Percentiles rank a stretch among this genome's conserved stretches.
phyloP scores from a whole-genome alignment of 2,888 invertebrate genomes.

The Hartigia nigra region DNA sequence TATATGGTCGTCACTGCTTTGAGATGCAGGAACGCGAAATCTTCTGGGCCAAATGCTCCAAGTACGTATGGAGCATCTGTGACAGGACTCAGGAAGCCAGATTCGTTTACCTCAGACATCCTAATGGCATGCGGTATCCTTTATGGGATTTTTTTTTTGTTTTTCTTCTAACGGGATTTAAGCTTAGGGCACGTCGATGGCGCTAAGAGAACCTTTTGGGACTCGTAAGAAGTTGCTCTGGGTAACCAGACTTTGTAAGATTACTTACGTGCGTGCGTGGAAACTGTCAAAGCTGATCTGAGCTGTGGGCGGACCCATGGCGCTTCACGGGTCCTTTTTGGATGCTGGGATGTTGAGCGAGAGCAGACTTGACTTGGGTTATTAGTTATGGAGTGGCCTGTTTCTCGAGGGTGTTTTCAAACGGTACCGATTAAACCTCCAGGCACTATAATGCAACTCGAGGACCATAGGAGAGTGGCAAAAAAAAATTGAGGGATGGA shows the following conservation, averaged over 20 bases:
- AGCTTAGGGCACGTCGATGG: neutral
- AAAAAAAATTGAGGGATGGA: too few species aligned
- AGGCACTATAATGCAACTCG: neutral
- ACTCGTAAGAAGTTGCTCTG: neutral
- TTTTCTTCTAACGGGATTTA: neutral
- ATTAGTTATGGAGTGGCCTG: neutral
- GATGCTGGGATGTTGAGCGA: neutral
- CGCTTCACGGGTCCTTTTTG: neutral
- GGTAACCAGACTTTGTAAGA: neutral
- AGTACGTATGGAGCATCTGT: neutral
- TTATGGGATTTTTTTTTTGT: neutral
- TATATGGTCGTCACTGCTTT: constrained; percentile 18
- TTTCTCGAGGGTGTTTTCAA: neutral
- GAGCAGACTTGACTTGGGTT: constrained; percentile 1
- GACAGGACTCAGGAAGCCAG: neutral
- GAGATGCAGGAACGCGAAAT: neutral
- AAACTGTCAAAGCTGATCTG: constrained; percentile 46
- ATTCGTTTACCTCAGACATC: neutral
- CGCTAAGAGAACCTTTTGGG: neutral
- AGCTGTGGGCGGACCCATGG: constrained; percentile 42
- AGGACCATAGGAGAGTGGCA: neutral
- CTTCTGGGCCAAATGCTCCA: neutral
- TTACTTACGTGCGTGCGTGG: constrained; percentile 36
- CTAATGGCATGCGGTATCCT: neutral
- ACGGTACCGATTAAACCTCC: neutral